phyloP scores from a whole-genome alignment of 2,888 invertebrate genomes.

The Diogma glabrata region DNA sequence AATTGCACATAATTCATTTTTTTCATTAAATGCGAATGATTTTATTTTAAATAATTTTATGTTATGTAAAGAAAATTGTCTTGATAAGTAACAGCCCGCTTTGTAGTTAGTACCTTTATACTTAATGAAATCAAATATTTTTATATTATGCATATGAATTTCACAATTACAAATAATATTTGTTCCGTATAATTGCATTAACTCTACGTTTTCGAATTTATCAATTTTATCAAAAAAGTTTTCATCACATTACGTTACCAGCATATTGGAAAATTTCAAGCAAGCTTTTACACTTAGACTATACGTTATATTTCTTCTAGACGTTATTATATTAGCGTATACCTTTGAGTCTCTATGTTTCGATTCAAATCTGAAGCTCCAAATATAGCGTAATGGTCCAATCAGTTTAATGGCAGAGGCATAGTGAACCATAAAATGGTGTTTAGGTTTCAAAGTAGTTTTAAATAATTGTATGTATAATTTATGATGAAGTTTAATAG shows the following conservation, averaged over 20 bases:
- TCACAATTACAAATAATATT: conserved; percentile 1
- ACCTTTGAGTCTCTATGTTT: neutral
- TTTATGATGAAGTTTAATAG: neutral
- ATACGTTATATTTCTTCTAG: neutral
- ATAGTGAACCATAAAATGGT: conserved; percentile 2
- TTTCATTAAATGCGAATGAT: neutral
- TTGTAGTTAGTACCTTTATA: neutral
- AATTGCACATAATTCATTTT: neutral
- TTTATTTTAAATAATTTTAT: neutral
- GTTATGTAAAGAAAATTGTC: neutral
- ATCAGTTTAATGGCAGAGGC: neutral
- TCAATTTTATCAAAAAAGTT: neutral
- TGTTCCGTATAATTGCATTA: neutral
- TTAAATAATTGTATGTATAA: neutral
- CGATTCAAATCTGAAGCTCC: neutral
- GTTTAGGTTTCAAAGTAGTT: neutral
- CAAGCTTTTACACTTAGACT: neutral
- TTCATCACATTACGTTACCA: neutral
- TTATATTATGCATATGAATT: neutral
- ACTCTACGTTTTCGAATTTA: neutral
- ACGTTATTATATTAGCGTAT: neutral
- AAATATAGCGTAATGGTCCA: neutral
- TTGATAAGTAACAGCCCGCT: neutral
- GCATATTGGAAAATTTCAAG: neutral
- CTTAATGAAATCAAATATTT: neutral